Conservation (phyloP, 2,113 vertebrate species). For the Neogobius melanostomus region DNA sequence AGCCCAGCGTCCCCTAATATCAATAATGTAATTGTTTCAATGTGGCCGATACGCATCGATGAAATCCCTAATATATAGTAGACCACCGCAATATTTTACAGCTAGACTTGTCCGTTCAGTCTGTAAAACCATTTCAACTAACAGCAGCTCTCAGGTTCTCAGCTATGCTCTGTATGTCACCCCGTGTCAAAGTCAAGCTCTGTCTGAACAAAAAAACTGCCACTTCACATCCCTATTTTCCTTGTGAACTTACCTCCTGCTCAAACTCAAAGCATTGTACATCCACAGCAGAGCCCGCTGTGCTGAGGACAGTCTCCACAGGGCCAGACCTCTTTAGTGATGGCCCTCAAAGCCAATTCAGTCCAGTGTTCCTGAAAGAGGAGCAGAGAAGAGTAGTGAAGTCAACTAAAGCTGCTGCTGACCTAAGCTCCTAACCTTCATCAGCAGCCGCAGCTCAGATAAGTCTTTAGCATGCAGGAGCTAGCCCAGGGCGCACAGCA, state of each 20-base stretch:
- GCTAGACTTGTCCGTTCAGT: background rate
- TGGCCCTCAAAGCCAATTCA: conserved; percentile 45
- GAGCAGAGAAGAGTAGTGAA: conserved; percentile 27
- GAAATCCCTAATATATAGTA: background rate
- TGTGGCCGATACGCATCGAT: background rate
- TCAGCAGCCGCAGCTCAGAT: conserved; percentile 53
- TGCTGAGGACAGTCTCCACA: conserved; percentile 36
- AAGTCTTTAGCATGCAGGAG: conserved; percentile 58
- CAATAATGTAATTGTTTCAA: too few relatives aligned
- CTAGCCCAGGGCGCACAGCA: conserved; percentile 53
- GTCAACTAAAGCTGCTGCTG: conserved; percentile 68
- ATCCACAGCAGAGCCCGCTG: conserved; percentile 20
- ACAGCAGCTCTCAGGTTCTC: background rate
- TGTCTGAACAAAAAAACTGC: background rate
- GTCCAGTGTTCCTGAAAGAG: conserved; percentile 43
- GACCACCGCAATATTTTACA: background rate
- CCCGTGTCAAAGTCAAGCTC: background rate
- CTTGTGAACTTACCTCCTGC: conserved; percentile 11
- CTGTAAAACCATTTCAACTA: background rate
- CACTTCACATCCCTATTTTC: background rate
- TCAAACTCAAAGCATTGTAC: conserved; percentile 20
- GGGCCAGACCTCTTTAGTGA: conserved; percentile 47
- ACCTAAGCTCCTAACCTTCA: conserved; percentile 70
- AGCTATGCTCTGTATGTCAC: background rate
- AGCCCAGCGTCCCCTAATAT: too few relatives aligned